Base-by-base conservation (phyloP, 1,140 invertebrate genomes). In the Procambarus virginalis region DNA sequence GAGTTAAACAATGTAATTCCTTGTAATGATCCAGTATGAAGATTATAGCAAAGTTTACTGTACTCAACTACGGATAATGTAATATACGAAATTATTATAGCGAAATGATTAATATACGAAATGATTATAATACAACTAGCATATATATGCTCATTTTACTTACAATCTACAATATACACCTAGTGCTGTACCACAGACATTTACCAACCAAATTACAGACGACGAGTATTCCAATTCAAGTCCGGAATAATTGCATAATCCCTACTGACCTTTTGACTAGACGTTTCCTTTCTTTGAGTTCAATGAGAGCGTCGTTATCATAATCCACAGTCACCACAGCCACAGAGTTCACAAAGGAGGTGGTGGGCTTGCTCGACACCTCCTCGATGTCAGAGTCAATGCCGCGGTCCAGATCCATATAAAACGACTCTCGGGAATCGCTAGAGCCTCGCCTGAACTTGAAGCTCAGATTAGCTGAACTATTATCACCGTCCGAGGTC, bases 311-410 rank as follows among this genome's bases (percentile, higher is more conserved):
- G 6, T 73, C 68, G 68, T n/a, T 73, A 22, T 22, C 68, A 34
- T 10, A 73, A n/a, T 73, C 22, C 68, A 73, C 4, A 10, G 68
- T 34, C 22, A 34, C 22, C 5, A 34, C 3, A 6, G 20, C 10
- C n/a, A 73, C 22, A 22, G 68, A 73, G 12, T 46, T 55, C 49
- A 51, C 55, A 55, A 80, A 80, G 6, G 68, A 73, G 5, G n/a
- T 73, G n/a, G n/a, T 73, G n/a, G 68, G 68, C 68, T 73, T 73
- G n/a, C 55, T 46, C 2, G 81, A 89, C 55, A 89, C 64, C 60
- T 89, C 88, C 81, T 89, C 88, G 3, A 89, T 84, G 73, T 89
- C 88, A n/a, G 88, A 89, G 75, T 89, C 88, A 34, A 89, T 89
- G 45, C 88, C 88, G n/a, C 81, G 88, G 58, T 89, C 88, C 17